A percentile compares a stretch with the other conserved stretches of the same genome.
phyloP scores from a whole-genome alignment of 2,888 invertebrate species.

The Ctenicera cuprea region DNA sequence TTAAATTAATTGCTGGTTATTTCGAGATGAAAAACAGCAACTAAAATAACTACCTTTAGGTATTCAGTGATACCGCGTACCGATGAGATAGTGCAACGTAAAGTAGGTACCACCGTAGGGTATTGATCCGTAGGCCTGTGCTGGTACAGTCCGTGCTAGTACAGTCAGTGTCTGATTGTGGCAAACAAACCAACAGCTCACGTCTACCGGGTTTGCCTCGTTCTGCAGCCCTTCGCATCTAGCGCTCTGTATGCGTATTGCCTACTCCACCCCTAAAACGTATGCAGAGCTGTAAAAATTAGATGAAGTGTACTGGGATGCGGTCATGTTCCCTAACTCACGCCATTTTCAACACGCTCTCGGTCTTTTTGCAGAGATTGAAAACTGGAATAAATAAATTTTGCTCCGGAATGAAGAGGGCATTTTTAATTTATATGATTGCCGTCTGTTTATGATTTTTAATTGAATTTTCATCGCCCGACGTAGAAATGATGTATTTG shows the following conservation, averaged over 20 bases:
- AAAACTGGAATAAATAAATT: slow-evolving; percentile 21
- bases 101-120: slow-evolving; percentile 51
- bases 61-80: slow-evolving; percentile 30
- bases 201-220: slow-evolving; percentile 45
- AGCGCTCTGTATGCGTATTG: slow-evolving; percentile 27
- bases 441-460: slow-evolving; percentile 40
- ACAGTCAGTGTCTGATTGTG: slow-evolving; percentile 38
- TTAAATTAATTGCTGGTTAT: slow-evolving; percentile 23
- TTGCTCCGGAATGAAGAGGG: neutral
- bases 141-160: slow-evolving; percentile 44
- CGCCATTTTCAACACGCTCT: slow-evolving; percentile 33
- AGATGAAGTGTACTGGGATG: slow-evolving; percentile 33
- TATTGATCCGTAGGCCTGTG: slow-evolving; percentile 57
- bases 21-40: slow-evolving; percentile 1
- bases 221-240: slow-evolving; percentile 40
- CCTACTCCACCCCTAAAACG: slow-evolving; percentile 27
- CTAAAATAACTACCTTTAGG: slow-evolving; percentile 5
- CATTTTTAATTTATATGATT: slow-evolving; percentile 28
- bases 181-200: slow-evolving; percentile 52
- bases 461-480: slow-evolving; percentile 37
- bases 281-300: slow-evolving; percentile 38
- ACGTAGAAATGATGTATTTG: slow-evolving; percentile 21
- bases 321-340: slow-evolving; percentile 20
- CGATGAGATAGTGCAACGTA: slow-evolving; percentile 48
- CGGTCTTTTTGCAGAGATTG: slow-evolving; percentile 30